A percentile compares a stretch with the other conserved stretches of the same genome.
phyloP scores from a whole-genome alignment of 2,888 invertebrate genomes.

The Caenorhabditis sp. region DNA sequence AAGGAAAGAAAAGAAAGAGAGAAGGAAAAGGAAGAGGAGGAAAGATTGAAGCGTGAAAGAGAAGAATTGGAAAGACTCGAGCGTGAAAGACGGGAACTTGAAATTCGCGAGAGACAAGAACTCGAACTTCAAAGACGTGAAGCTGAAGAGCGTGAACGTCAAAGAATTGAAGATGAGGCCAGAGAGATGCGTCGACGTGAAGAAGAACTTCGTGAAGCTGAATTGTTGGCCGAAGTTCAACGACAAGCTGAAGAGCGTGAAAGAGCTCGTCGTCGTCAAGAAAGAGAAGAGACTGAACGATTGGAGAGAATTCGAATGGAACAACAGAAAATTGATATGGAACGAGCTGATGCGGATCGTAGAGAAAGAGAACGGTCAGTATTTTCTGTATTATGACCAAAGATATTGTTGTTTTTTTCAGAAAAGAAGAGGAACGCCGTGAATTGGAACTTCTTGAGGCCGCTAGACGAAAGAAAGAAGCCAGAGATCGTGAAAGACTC shows the following conservation, averaged over 20 bases:
- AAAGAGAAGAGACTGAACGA: slow-evolving; percentile 62
- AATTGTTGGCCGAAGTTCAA: slow-evolving; percentile 56
- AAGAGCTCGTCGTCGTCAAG: slow-evolving; percentile 52
- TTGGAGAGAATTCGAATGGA: slow-evolving; percentile 65
- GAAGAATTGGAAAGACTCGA: slow-evolving; percentile 54
- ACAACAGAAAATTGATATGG: slow-evolving; percentile 65
- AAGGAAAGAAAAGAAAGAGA: slow-evolving; percentile 58
- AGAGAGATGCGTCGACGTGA: slow-evolving; percentile 54
- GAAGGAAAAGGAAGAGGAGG: slow-evolving; percentile 50
- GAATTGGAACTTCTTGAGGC: slow-evolving; percentile 67
- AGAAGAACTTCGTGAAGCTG: slow-evolving; percentile 61
- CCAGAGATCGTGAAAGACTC: slow-evolving; percentile 41
- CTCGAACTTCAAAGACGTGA: slow-evolving; percentile 54
- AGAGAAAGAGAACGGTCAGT: slow-evolving; percentile 48
- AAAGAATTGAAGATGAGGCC: slow-evolving; percentile 62
- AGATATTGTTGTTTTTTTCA: slow-evolving; percentile 21
- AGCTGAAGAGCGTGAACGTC: slow-evolving; percentile 59
- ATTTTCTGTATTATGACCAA: no score
- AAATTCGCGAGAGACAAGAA: slow-evolving; percentile 57
- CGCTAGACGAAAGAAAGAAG: slow-evolving; percentile 53
- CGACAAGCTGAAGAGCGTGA: slow-evolving; percentile 63
- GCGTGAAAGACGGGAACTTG: slow-evolving; percentile 63
- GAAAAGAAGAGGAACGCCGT: slow-evolving; percentile 54
- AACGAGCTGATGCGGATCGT: slow-evolving; percentile 54
- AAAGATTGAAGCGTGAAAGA: slow-evolving; percentile 32